phyloP scores from a whole-genome alignment of 2,888 invertebrate genomes.

The Diarsia brunnea region DNA sequence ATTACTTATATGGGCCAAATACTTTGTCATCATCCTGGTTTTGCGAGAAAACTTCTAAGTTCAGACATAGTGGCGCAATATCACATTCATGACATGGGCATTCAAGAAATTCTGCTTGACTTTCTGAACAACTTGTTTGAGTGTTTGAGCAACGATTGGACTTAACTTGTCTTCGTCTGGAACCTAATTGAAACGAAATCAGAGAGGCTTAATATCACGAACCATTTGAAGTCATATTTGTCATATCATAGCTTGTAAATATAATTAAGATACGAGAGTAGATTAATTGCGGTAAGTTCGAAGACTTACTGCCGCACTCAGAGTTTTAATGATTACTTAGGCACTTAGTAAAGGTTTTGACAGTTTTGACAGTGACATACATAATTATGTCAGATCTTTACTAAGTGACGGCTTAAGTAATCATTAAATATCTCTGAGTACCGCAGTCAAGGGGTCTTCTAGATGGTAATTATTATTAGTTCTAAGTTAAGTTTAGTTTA shows the following conservation, averaged over 20 bases:
- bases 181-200: neutral
- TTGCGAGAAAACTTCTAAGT: slow-evolving; percentile 3
- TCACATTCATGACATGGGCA: neutral
- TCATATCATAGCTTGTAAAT: neutral
- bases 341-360: too few species aligned
- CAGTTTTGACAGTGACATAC: too few species aligned
- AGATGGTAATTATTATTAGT: slow-evolving; percentile 7
- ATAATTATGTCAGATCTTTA: too few species aligned
- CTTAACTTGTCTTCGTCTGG: neutral
- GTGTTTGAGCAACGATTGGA: neutral
- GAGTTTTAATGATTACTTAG: too few species aligned
- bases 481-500: neutral
- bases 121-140: neutral
- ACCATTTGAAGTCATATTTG: neutral
- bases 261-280: neutral
- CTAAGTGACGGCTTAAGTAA: too few species aligned
- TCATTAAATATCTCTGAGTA: too few species aligned
- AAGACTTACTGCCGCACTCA: neutral
- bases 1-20: slow-evolving; percentile 19
- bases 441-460: too few species aligned
- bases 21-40: slow-evolving; percentile 1
- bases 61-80: neutral
- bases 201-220: neutral
- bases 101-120: neutral
- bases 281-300: neutral